Base-by-base conservation (phyloP, 2,113 vertebrate genomes). In the Montifringilla adamsi region DNA sequence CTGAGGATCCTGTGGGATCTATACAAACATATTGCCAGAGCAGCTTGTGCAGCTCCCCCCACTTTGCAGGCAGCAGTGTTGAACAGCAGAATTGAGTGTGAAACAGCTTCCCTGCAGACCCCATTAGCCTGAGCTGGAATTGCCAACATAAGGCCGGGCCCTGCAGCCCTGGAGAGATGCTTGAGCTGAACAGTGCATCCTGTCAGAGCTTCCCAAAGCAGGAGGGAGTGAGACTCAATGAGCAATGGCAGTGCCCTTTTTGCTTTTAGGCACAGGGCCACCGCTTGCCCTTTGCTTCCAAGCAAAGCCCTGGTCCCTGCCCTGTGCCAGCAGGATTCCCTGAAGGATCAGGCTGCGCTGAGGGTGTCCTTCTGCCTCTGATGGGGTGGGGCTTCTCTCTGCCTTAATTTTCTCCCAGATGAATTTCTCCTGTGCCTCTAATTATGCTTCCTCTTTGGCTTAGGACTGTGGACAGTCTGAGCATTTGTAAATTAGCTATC, bases 361-460 rank as follows among this genome's bases (percentile, higher is more conserved):
- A 26, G 75, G 73, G 23, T 50, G 70, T 95, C 90, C 90, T 88
- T 37, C 90, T 95, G 90, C 83, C 85, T 90, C 73, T 50, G 64
- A 10, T 60, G 68, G 83, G 66, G 19, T 77, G 86, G 55, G 56
- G 67, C 80, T 89, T 90, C 76, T 74, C 52, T 35, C 75, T 74
- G 93, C 67, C 95, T 46, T 96, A 73, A 93, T 96, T 93, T 96
- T 78, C 74, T 96, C 94, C 95, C 92, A 84, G 82, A 83, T 86
- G 92, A 95, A 85, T 95, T 91, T 95, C 64, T 94, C 67, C 87
- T 50, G 24, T 77, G 84, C 79, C 33, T 87, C 78, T 97, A 93
- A 96, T 96, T 95, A 97, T 93, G 75, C 87, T 91, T 91, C 82
- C 87, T 85, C 87, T 95, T 95, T 76, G 72, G 85, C 85, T 95